Evolutionary conservation across 2,113 vertebrate species (phyloP).

Genomic region (Tachuris rubrigastra): DNA sequence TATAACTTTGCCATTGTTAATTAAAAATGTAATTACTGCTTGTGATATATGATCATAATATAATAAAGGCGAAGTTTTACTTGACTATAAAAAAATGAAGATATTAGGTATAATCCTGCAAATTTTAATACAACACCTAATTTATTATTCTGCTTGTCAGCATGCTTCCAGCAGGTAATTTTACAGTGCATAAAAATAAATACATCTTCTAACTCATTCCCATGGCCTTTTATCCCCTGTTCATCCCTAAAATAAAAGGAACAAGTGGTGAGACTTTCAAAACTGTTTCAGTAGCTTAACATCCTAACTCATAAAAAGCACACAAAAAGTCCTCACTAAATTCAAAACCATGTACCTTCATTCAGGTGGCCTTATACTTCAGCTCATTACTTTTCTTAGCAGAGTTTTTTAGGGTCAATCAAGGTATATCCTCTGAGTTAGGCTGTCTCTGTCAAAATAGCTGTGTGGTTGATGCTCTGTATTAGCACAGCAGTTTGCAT

Average conservation of each 20-base stretch:
- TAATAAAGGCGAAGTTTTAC: constrained; percentile 9
- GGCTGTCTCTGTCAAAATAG: neutral
- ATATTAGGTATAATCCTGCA: neutral
- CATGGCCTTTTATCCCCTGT: neutral
- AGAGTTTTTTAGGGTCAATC: neutral
- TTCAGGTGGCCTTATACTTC: neutral
- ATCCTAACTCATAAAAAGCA: neutral
- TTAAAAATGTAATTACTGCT: constrained; percentile 39
- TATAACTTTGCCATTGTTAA: neutral
- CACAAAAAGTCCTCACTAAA: neutral
- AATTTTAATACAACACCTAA: constrained; percentile 1
- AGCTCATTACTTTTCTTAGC: neutral
- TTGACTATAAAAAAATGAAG: neutral
- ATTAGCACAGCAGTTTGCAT: neutral
- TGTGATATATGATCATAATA: neutral
- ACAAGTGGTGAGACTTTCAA: neutral
- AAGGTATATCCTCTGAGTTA: neutral
- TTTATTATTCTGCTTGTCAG: neutral
- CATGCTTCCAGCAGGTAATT: neutral
- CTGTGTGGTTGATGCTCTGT: neutral
- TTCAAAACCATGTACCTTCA: neutral
- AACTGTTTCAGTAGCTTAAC: neutral
- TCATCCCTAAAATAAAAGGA: neutral
- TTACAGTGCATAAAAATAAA: neutral
- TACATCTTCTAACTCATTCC: neutral